phyloP scores from a whole-genome alignment of 2,888 invertebrate species.

The Isotomurus palustris region DNA sequence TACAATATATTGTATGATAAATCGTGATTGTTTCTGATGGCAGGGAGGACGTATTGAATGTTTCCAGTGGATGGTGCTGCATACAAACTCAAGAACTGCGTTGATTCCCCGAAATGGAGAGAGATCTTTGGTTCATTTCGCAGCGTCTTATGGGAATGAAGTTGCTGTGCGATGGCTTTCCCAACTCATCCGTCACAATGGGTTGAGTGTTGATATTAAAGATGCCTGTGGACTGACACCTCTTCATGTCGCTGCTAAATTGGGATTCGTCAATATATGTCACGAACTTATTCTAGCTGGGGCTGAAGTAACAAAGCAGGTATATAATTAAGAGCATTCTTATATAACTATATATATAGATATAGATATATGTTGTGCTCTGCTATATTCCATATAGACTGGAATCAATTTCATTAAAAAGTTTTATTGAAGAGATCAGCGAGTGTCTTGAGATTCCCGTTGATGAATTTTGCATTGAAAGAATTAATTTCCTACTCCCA shows the following conservation, averaged over 20 bases:
- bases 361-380: not conserved
- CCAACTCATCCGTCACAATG: conserved; percentile 32
- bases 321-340: conserved; percentile 33
- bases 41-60: conserved; percentile 49
- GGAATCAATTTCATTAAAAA: too few species aligned
- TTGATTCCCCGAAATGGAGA: conserved; percentile 48
- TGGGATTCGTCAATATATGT: conserved; percentile 47
- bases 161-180: conserved; percentile 39
- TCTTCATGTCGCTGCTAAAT: conserved; percentile 49
- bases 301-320: conserved; percentile 41
- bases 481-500: too few species aligned
- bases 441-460: too few species aligned
- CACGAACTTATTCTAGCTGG: conserved; percentile 42
- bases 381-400: too few species aligned
- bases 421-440: too few species aligned
- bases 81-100: conserved; percentile 46
- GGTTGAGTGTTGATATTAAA: conserved; percentile 45
- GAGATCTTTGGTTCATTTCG: conserved; percentile 49
- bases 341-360: not conserved
- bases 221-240: conserved; percentile 47
- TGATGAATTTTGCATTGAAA: too few species aligned
- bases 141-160: conserved; percentile 49
- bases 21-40: conserved; percentile 8
- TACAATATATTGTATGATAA: too few species aligned
- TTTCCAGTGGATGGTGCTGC: conserved; percentile 50